Conservation (phyloP, 2,888 invertebrate genomes). For the Coleophora deauratella region DNA sequence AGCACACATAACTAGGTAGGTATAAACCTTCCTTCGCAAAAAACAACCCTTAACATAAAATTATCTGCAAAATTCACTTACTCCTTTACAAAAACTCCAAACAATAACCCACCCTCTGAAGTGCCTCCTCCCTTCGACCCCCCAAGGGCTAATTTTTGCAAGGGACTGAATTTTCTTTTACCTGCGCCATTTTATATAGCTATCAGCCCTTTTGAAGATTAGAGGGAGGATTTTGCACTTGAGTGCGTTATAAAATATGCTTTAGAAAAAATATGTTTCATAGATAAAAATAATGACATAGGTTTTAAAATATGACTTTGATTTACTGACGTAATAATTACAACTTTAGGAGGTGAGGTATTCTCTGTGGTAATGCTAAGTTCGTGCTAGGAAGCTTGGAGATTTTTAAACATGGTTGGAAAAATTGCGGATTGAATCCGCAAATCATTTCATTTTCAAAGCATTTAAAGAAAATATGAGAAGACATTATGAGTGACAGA, state of each 20-base stretch:
- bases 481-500: no score
- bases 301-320: no score
- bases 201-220: slow-evolving; percentile 43
- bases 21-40: neutral
- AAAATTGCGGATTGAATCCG: no score
- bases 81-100: slow-evolving; percentile 47
- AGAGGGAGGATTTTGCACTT: slow-evolving; percentile 35
- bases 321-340: no score
- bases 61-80: slow-evolving; percentile 59
- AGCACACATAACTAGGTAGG: no score
- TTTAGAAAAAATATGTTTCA: slow-evolving; percentile 1
- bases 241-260: slow-evolving; percentile 21
- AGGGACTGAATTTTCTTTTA: slow-evolving; percentile 59
- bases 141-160: slow-evolving; percentile 55
- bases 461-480: no score
- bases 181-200: slow-evolving; percentile 33
- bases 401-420: no score
- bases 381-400: no score
- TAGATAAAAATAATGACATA: no score
- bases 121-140: slow-evolving; percentile 18
- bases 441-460: no score
- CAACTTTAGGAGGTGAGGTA: no score
- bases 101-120: slow-evolving; percentile 33
- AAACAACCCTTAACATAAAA: slow-evolving; percentile 11
- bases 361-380: no score